Base-by-base conservation (phyloP, 1,140 invertebrate genomes). In the Pseudachorutes palmiensis region DNA sequence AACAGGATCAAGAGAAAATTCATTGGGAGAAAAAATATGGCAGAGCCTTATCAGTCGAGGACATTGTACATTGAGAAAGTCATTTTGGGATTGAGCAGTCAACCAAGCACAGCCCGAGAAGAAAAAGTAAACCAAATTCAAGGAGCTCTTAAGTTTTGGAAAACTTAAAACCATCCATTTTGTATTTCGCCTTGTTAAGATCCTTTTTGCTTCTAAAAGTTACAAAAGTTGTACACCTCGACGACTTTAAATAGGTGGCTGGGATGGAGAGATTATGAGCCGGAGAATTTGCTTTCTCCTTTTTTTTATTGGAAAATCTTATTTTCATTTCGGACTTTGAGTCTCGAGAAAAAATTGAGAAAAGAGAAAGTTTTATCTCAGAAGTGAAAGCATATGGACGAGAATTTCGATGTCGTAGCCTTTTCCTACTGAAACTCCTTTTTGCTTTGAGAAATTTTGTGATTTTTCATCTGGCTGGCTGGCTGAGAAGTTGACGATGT, bases 21-120 rank as follows among this genome's bases (percentile, higher is more conserved):
- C 51, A 55, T 55, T 55, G 51, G 51, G 24, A 41, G 36, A 55
- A 55, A 55, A 55, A 55, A 55, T 55, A 55, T 55, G 51, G 51
- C 24, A 14, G 9, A 55, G 14, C 24, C 51, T 55, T 55, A 55
- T 55, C 51, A 14, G 12, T 22, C 9, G 12, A 55, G 51, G 51
- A 55, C 51, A 55, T 55, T 55, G 51, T 55, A 5, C 9, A 12
- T 14, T 14, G 51, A 16, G 24, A 55, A 55, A 55, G 51, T 55
- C 14, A 19, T 19, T 55, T 55, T 55, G 19, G 36, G 36, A 41
- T 41, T 55, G 51, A 55, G 51, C 51, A 55, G 51, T 55, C 51
- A 55, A 55, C 12, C 51, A 55, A 55, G 24, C 24, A 55, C 9
- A 24, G 9, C 9, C 14, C 5, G 51, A 55, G 51, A 12, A 26